Percentiles rank a stretch among this genome's conserved stretches.
These are phyloP conservation scores for Aurelia sp. DNA, from an alignment of 30 jellyfish, hydroid and myxozoan species.

Conservation along the genomic window DNA sequence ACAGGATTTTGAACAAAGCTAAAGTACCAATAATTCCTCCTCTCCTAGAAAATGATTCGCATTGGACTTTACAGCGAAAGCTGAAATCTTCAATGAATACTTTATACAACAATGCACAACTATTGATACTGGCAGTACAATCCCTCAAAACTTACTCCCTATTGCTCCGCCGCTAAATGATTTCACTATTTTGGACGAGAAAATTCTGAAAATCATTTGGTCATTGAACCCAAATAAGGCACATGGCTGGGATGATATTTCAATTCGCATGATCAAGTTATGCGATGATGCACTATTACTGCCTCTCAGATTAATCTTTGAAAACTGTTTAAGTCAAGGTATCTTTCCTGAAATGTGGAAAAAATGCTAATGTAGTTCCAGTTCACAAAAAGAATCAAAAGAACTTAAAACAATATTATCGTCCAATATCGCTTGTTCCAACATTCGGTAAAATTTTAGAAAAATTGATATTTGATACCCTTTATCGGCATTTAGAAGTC, in stretches of 20 bases:
- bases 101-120: slow-evolving; percentile 19
- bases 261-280: slow-evolving; percentile 48
- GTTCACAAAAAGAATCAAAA: too few relatives aligned
- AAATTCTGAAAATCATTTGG: slow-evolving; percentile 16
- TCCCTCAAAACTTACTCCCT: slow-evolving; percentile 4
- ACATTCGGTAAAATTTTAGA: slow-evolving; percentile 32
- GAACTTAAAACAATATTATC: too few relatives aligned
- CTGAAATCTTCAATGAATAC: too few relatives aligned
- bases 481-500: slow-evolving; percentile 2
- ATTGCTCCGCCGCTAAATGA: slow-evolving; percentile 11
- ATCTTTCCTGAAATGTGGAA: slow-evolving; percentile 39
- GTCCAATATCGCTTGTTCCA: slow-evolving; percentile 64
- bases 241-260: slow-evolving; percentile 74
- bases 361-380: slow-evolving; percentile 21
- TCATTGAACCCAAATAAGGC: slow-evolving; percentile 47
- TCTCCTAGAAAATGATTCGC: slow-evolving; percentile 9
- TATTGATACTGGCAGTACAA: slow-evolving; percentile 38
- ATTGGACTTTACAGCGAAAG: slow-evolving; percentile 7
- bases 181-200: slow-evolving; percentile 10
- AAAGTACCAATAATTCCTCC: slow-evolving; percentile 53
- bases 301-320: slow-evolving; percentile 34
- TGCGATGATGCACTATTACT: slow-evolving; percentile 34
- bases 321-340: slow-evolving; percentile 6
- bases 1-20: slow-evolving; percentile 19
- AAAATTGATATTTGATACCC: slow-evolving; percentile 31